phyloP scores from a whole-genome alignment of 1,140 invertebrate genomes.

The Papilio aristodemus region DNA sequence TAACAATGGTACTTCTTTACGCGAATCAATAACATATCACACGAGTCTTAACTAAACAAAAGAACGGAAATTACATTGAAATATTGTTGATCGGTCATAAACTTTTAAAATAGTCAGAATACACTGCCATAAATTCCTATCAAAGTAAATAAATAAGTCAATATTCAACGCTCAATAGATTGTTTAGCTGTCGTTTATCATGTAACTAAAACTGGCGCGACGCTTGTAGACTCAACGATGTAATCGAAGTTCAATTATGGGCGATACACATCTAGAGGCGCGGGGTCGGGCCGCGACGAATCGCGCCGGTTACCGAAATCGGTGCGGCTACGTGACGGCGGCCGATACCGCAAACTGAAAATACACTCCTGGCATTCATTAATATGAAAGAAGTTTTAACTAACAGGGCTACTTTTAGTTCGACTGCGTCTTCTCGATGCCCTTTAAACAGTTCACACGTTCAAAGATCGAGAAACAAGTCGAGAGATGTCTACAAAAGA shows the following conservation, averaged over 20 bases:
- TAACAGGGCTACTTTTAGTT: constrained; percentile 21
- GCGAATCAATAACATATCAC: constrained; percentile 39
- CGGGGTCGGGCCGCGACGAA: constrained; percentile 49
- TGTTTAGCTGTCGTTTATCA: constrained; percentile 54
- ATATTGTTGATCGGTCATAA: constrained; percentile 2
- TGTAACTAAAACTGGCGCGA: constrained; percentile 37
- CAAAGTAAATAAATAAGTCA: constrained; percentile 53
- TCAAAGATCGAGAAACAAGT: constrained; percentile 19
- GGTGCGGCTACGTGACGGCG: constrained; percentile 45
- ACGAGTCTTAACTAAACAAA: constrained; percentile 39
- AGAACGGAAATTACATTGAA: constrained; percentile 33
- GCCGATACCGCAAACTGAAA: constrained; percentile 42
- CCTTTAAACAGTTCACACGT: constrained; percentile 13
- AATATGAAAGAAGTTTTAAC: constrained; percentile 31
- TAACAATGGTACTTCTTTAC: constrained; percentile 40
- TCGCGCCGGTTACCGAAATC: constrained; percentile 45
- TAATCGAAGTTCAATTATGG: constrained; percentile 62
- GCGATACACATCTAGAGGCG: constrained; percentile 44
- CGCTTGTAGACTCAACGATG: constrained; percentile 36
- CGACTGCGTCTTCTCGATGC: neutral
- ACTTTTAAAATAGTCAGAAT: constrained; percentile 47
- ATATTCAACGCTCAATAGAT: constrained; percentile 48
- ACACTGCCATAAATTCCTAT: constrained; percentile 52
- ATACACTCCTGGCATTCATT: constrained; percentile 39
- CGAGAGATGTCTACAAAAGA: constrained; percentile 38